Conservation (phyloP, 1,140 invertebrate species). For the Diorhabda elongata region DNA sequence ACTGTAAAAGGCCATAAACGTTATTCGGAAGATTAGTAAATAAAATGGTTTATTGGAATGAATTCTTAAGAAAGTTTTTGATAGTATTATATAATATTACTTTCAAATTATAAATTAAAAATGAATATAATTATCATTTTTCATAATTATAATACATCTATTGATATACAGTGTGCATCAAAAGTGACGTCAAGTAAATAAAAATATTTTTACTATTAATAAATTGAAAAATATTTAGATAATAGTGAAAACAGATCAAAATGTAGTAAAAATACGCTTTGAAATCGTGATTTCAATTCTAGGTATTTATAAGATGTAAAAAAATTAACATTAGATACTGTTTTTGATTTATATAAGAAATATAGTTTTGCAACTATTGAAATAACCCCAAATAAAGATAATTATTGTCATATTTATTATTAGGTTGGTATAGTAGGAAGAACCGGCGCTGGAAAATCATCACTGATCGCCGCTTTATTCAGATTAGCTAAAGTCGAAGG, state of each 20-base stretch:
- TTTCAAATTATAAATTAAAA: too few relatives aligned
- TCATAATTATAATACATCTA: too few relatives aligned
- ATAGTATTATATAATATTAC: too few relatives aligned
- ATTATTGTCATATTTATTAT: conserved; percentile 22
- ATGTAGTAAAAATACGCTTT: background rate
- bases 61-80: too few relatives aligned
- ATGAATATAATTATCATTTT: too few relatives aligned
- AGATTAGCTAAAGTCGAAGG: conserved; percentile 63
- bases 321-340: background rate
- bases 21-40: too few relatives aligned
- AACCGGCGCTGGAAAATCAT: conserved; percentile 83
- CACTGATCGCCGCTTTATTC: conserved; percentile 70
- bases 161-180: too few relatives aligned
- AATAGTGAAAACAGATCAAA: background rate
- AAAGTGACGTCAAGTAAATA: too few relatives aligned
- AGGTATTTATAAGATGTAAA: background rate
- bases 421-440: conserved; percentile 65
- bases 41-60: too few relatives aligned
- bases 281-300: background rate
- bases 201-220: too few relatives aligned
- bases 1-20: too few relatives aligned
- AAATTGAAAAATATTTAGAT: background rate
- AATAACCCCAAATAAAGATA: background rate
- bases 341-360: background rate
- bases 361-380: background rate